phyloP scores from a whole-genome alignment of 2,888 invertebrate genomes.

The Oscheius sp. region DNA sequence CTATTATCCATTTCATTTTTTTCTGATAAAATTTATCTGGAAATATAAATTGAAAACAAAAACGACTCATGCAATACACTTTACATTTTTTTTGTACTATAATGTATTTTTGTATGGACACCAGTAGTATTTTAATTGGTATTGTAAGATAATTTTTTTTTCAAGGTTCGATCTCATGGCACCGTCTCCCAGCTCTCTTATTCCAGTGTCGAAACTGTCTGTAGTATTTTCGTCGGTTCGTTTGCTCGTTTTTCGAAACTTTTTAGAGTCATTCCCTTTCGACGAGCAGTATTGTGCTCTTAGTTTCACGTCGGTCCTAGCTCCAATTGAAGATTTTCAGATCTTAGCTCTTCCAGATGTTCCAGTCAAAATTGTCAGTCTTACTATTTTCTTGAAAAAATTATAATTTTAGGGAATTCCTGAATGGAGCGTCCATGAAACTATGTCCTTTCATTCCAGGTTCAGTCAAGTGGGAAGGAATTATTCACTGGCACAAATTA shows the following conservation, averaged over 20 bases:
- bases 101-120: too few relatives aligned
- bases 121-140: too few relatives aligned
- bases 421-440: constrained; percentile 2
- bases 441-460: not conserved
- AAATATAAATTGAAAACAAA: too few relatives aligned
- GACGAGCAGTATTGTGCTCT: constrained; percentile 5
- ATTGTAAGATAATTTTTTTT: not conserved
- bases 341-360: not conserved
- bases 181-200: not conserved
- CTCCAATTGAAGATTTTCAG: not conserved
- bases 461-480: not conserved
- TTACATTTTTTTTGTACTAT: too few relatives aligned
- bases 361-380: not conserved
- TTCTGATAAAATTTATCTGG: too few relatives aligned
- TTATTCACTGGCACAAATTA: not conserved
- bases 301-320: not conserved
- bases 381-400: not conserved
- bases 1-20: too few relatives aligned
- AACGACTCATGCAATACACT: too few relatives aligned
- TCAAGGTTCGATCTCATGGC: not conserved
- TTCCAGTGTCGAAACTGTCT: not conserved
- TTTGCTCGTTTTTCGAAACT: not conserved
- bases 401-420: not conserved
- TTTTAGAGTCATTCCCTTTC: constrained; percentile 1
- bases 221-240: not conserved